phyloP scores from a whole-genome alignment of 2,888 invertebrate species.

The Pseudococcus viburni region DNA sequence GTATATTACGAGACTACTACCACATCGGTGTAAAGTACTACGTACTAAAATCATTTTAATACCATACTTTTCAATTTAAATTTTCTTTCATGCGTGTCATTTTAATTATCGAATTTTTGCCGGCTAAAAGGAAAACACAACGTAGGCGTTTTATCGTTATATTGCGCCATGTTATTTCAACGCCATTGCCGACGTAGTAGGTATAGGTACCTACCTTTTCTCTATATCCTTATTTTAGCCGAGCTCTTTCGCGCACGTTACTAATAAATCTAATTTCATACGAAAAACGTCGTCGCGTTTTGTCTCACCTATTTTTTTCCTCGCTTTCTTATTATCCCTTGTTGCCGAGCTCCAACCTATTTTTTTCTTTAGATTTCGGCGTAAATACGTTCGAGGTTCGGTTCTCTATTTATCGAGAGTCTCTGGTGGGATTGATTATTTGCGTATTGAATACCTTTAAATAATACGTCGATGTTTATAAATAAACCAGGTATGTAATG shows the following conservation, averaged over 20 bases:
- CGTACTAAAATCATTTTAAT: conserved; percentile 5
- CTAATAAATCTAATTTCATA: conserved; percentile 9
- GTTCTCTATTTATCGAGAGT: too few species aligned
- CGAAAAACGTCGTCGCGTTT: conserved; percentile 1
- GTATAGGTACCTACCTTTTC: background rate
- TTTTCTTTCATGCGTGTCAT: conserved; percentile 39
- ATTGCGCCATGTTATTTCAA: conserved; percentile 28
- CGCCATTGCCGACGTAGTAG: background rate
- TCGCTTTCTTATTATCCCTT: background rate
- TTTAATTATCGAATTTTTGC: conserved; percentile 36
- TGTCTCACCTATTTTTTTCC: background rate
- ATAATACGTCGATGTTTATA: too few species aligned
- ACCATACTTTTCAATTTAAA: background rate
- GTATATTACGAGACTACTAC: background rate
- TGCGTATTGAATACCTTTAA: too few species aligned
- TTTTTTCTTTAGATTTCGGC: too few species aligned
- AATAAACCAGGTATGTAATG: too few species aligned
- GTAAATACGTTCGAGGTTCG: too few species aligned
- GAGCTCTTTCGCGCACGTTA: background rate
- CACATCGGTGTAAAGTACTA: background rate
- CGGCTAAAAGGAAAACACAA: conserved; percentile 13
- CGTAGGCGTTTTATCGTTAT: conserved; percentile 33
- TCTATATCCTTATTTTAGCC: background rate
- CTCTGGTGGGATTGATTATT: too few species aligned
- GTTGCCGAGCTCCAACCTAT: background rate